Evolutionary conservation across 2,888 invertebrate species (phyloP).

Genomic region (Sthenelais limicola): DNA sequence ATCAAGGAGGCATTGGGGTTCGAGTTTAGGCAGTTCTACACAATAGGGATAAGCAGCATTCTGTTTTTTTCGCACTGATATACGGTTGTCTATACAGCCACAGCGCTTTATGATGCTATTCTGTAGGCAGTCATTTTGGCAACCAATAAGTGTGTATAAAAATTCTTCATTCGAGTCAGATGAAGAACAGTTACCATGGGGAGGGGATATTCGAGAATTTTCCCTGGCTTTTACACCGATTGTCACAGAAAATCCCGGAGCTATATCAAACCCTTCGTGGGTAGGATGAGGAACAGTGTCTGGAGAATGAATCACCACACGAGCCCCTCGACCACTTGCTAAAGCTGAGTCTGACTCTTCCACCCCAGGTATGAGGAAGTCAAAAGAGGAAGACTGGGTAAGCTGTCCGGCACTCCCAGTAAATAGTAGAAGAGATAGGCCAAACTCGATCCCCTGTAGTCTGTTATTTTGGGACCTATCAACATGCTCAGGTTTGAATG

Average conservation of each 20-base stretch:
- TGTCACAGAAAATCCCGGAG: constrained; percentile 53
- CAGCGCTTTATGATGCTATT: constrained; percentile 51
- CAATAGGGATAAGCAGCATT: constrained; percentile 47
- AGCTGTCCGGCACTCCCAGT: constrained; percentile 54
- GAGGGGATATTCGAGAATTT: constrained; percentile 51
- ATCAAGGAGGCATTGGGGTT: constrained; percentile 39
- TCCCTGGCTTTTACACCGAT: constrained; percentile 54
- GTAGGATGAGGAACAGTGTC: constrained; percentile 53
- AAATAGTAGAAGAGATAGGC: constrained; percentile 53
- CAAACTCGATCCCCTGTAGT: constrained; percentile 54
- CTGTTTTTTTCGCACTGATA: constrained; percentile 39
- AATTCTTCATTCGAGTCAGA: constrained; percentile 9
- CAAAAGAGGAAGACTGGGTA: constrained; percentile 12
- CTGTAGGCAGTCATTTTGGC: constrained; percentile 56
- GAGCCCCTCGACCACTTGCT: constrained; percentile 53
- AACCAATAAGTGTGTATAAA: constrained; percentile 53
- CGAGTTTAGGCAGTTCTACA: constrained; percentile 46
- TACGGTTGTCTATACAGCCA: constrained; percentile 51
- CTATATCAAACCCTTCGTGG: constrained; percentile 53
- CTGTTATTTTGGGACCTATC: constrained; percentile 43
- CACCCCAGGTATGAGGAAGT: constrained; percentile 41
- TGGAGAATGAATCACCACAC: constrained; percentile 54
- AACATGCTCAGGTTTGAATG: constrained; percentile 50
- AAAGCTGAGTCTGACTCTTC: constrained; percentile 52
- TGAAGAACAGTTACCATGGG: constrained; percentile 54